Conservation (phyloP, 1,140 invertebrate species). For the Colletes gigas region DNA sequence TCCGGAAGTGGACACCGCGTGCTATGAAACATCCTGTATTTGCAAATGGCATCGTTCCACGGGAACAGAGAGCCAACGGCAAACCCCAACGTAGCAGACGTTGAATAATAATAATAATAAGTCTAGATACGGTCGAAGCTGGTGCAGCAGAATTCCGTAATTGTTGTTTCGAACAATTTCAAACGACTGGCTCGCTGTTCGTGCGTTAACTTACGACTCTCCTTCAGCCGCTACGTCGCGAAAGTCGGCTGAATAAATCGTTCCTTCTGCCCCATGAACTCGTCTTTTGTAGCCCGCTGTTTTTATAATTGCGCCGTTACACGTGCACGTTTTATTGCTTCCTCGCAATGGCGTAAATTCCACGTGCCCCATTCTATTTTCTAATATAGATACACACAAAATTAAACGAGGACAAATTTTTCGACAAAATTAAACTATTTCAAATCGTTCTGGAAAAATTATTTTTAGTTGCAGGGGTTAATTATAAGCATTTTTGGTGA, state of each 20-base stretch:
- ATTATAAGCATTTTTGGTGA: too few species aligned
- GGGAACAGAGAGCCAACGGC: background rate
- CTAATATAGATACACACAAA: too few species aligned
- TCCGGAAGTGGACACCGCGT: too few species aligned
- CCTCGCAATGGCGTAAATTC: background rate
- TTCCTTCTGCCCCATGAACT: background rate
- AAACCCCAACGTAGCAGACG: background rate
- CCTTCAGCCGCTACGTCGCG: too few species aligned
- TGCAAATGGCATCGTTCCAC: background rate
- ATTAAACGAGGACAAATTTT: too few species aligned
- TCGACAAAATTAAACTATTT: too few species aligned
- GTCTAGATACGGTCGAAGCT: background rate
- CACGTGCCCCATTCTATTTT: too few species aligned
- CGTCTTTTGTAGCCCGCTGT: background rate
- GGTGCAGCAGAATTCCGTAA: background rate
- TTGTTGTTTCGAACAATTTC: conserved; percentile 20
- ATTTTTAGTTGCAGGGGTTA: too few species aligned
- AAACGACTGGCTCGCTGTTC: background rate
- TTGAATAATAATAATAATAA: background rate
- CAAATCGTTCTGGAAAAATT: too few species aligned
- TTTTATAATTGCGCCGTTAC: conserved; percentile 2
- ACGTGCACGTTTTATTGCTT: background rate
- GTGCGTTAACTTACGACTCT: conserved; percentile 11
- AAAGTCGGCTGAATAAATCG: background rate
- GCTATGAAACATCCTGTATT: too few species aligned